These are phyloP conservation scores for Acanthurus leucopareius DNA, from an alignment of 2,797 vertebrate genomes.

Conservation along the genomic window DNA sequence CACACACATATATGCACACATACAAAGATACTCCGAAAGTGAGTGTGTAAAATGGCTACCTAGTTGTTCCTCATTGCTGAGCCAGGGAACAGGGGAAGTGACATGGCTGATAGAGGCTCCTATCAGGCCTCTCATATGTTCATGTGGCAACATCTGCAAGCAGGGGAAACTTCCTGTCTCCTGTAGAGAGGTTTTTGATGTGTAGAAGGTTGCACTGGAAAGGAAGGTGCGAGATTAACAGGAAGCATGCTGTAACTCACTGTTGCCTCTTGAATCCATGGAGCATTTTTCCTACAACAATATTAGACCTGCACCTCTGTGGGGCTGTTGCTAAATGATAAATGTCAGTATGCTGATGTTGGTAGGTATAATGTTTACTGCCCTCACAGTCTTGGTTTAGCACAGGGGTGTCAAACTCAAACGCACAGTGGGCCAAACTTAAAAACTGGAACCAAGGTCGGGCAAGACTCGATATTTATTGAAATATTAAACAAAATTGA, in stretches of 20 bases:
- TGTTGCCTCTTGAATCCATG: neutral
- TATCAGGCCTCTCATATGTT: constrained; percentile 74
- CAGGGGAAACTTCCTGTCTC: constrained; percentile 67
- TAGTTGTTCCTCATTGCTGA: constrained; percentile 51
- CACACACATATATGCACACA: constrained; percentile 19
- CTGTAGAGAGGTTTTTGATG: constrained; percentile 43
- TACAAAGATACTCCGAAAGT: constrained; percentile 31
- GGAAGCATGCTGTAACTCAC: constrained; percentile 37
- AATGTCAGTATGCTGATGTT: neutral
- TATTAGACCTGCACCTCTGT: neutral
- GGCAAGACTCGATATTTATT: too few relatives aligned
- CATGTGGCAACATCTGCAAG: constrained; percentile 64
- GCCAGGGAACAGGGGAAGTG: constrained; percentile 68
- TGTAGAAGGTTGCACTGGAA: constrained; percentile 26
- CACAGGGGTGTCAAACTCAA: too few relatives aligned
- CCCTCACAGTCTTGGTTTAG: too few relatives aligned
- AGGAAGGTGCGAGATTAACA: constrained; percentile 43
- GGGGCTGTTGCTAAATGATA: neutral
- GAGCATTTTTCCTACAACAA: neutral
- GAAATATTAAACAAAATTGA: too few relatives aligned
- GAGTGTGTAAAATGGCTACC: constrained; percentile 53
- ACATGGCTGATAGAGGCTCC: constrained; percentile 65
- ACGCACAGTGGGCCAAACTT: too few relatives aligned
- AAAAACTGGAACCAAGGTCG: too few relatives aligned
- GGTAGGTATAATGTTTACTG: neutral